Evolutionary conservation across 2,888 invertebrate species (phyloP), one percentile per base, ranked within the genome.

Genomic region (Kuschelorhynchus macadamiae): DNA sequence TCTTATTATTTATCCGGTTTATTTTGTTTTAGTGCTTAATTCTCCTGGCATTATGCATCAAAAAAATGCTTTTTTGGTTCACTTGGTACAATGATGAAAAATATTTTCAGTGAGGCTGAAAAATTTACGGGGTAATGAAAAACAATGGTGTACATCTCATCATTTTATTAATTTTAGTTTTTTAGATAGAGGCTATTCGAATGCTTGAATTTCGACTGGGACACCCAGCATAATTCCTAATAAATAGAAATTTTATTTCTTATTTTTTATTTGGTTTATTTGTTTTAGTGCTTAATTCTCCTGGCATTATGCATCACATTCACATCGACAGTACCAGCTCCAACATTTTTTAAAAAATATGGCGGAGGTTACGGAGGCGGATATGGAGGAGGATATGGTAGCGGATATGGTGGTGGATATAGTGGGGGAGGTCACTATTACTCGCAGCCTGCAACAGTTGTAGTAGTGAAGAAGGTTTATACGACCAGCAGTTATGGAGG

Each of bases 331-430:
- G 16, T 36, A 17, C 62, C 62, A 21, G 36, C 46, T 0, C 62
- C 62, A 0, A 12, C 11, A 14, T 46, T 46, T n/a, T 17, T 32
- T 39, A 64, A 56, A 44, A 64, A 64, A 32, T 20, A 25, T 49
- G 30, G 39, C n/a, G 61, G 60, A 14, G 64, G 63, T 9, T 36
- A 63, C 30, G 49, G 57, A 4, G 65, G 65, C 9, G 65, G 65
- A 11, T 64, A 57, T 18, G 64, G 64, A 49, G 64, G 64, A 41
- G 66, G 66, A n/a, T 60, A 53, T 46, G 60, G 60, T 9, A 60
- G 66, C 9, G 66, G 66, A n/a, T 60, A 52, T 21, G 59, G 59
- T 8, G 36, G 36, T 5, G 47, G 47, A 18, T 41, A 53, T 39
- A 5, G 4, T 25, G 25, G 25, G 7, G 25, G 25, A 21, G 39